Conservation (phyloP, 2,113 vertebrate species). For the Solea senegalensis region DNA sequence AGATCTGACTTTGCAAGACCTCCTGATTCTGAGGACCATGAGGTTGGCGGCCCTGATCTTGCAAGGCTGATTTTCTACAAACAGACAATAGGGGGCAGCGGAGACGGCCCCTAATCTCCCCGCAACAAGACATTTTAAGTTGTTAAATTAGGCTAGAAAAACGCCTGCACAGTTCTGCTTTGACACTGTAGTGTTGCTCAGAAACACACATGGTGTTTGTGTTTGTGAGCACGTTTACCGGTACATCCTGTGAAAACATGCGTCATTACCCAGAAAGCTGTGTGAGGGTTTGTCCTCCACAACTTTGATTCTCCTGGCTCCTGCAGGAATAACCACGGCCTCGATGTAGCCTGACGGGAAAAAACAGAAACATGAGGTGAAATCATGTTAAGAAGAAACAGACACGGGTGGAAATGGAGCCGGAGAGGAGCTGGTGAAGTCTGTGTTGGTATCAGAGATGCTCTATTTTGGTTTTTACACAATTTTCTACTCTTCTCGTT, state of each 20-base stretch:
- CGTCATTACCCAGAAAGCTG: slow-evolving; percentile 94
- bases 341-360: slow-evolving; percentile 90
- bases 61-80: too few relatives aligned
- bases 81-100: too few relatives aligned
- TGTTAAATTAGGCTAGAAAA: too few relatives aligned
- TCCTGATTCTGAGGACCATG: too few relatives aligned
- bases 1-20: too few relatives aligned
- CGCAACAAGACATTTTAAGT: too few relatives aligned
- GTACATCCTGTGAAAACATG: slow-evolving; percentile 2
- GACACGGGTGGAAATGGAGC: neutral
- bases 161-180: too few relatives aligned
- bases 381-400: neutral
- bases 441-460: slow-evolving; percentile 9
- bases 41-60: too few relatives aligned
- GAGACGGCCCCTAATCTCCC: too few relatives aligned
- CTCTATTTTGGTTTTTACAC: neutral
- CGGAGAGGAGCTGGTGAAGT: slow-evolving; percentile 5
- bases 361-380: slow-evolving; percentile 34
- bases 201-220: neutral
- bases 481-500: neutral
- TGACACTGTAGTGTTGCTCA: neutral
- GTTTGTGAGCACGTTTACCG: neutral
- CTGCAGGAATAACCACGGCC: slow-evolving; percentile 92
- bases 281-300: slow-evolving; percentile 96
- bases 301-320: slow-evolving; percentile 93